phyloP scores from a whole-genome alignment of 2,113 vertebrate species.

The Glaucidium brasilianum region DNA sequence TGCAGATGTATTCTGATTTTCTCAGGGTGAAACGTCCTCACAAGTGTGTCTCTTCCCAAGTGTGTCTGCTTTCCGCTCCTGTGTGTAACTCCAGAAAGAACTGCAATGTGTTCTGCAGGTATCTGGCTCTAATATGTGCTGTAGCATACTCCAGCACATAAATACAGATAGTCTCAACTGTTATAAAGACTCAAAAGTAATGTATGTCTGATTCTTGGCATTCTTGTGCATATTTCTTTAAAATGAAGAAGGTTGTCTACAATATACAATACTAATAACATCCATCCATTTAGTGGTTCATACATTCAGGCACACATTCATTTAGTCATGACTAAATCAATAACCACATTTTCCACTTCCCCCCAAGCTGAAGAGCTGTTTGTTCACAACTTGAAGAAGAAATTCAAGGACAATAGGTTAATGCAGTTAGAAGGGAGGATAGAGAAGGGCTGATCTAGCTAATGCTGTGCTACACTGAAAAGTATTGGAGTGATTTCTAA shows the following conservation, averaged over 20 bases:
- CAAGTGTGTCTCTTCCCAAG: not conserved
- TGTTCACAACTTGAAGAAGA: conserved; percentile 40
- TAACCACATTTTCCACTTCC: conserved; percentile 6
- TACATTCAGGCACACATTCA: not conserved
- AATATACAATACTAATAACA: not conserved
- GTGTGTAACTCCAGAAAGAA: not conserved
- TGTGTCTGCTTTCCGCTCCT: not conserved
- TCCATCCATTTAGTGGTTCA: not conserved
- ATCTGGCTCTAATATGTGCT: not conserved
- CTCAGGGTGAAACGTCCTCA: not conserved
- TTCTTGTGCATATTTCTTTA: not conserved
- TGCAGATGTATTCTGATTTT: not conserved
- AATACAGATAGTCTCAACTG: not conserved
- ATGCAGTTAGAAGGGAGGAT: conserved; percentile 32
- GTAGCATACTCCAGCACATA: not conserved
- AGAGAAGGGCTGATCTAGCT: conserved; percentile 7
- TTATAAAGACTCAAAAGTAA: not conserved
- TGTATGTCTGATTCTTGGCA: not conserved
- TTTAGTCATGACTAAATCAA: conserved; percentile 45
- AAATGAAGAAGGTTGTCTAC: not conserved
- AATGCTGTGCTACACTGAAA: not conserved
- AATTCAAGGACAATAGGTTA: conserved; percentile 16
- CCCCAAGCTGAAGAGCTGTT: conserved; percentile 28
- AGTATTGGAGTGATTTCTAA: not conserved
- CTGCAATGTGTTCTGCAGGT: not conserved